phyloP scores from a whole-genome alignment of 2,797 vertebrate genomes.

The Buceros bicornis region DNA sequence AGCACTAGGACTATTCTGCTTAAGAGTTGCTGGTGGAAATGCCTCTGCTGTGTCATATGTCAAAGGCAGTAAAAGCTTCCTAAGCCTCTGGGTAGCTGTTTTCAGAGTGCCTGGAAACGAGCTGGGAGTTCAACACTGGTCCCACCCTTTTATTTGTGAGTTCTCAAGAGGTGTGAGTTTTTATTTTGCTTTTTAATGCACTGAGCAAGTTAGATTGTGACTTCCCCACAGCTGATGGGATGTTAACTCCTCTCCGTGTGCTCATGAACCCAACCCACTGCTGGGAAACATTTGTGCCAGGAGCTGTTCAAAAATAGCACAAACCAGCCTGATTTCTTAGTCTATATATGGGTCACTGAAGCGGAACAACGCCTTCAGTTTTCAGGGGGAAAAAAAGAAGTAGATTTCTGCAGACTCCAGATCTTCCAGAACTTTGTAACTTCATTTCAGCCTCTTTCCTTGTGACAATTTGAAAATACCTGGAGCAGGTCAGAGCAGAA shows the following conservation, averaged over 20 bases:
- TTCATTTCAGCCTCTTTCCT: background rate
- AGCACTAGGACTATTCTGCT: background rate
- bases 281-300: background rate
- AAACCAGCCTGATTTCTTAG: background rate
- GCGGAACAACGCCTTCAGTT: background rate
- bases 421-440: background rate
- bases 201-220: background rate
- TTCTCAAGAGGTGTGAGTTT: background rate
- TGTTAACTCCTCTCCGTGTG: accelerated
- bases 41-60: background rate
- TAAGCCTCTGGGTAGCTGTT: background rate
- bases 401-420: background rate
- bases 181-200: too few species aligned
- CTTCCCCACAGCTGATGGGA: background rate
- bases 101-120: background rate
- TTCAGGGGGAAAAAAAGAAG: background rate
- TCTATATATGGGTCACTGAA: background rate
- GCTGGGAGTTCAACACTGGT: background rate
- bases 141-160: background rate
- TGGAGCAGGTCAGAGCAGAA: background rate
- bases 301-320: background rate
- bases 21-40: background rate
- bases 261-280: background rate
- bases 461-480: background rate
- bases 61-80: accelerated